Conservation (phyloP, 2,113 vertebrate genomes). For the Choloepus hoffmanni region DNA sequence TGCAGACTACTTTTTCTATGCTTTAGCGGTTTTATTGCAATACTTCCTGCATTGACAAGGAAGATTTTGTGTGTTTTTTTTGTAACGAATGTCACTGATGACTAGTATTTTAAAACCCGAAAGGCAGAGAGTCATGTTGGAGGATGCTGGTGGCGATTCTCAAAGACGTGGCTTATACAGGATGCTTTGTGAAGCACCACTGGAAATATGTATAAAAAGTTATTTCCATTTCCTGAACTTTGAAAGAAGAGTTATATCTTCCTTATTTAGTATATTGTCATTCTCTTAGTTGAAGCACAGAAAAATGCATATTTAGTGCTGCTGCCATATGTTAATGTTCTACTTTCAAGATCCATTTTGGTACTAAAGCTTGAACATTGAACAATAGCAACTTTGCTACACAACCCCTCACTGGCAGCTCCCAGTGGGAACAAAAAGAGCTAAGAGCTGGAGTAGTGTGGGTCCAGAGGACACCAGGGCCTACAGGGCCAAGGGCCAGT, state of each 20-base stretch:
- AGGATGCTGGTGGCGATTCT: slow-evolving; percentile 36
- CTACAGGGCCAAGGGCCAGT: neutral
- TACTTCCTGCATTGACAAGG: slow-evolving; percentile 39
- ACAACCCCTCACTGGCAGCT: neutral
- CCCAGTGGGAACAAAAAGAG: neutral
- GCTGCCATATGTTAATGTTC: neutral
- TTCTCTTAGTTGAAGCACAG: neutral
- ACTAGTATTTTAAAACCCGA: slow-evolving; percentile 61
- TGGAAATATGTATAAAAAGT: neutral
- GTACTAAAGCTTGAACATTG: neutral
- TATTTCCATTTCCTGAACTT: neutral
- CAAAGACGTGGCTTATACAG: neutral
- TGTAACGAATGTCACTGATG: slow-evolving; percentile 41
- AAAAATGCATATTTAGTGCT: neutral
- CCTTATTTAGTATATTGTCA: neutral
- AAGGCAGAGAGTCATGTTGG: neutral
- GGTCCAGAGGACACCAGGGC: neutral
- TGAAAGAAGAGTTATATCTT: neutral
- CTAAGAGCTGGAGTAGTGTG: neutral
- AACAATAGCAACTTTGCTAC: neutral
- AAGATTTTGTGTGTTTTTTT: neutral
- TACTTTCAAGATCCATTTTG: neutral
- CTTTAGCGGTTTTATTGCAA: slow-evolving; percentile 60
- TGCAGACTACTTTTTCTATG: slow-evolving; percentile 56
- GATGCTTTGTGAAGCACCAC: neutral